Conservation (phyloP, 2,888 invertebrate genomes). For the Tenodera sinensis region DNA sequence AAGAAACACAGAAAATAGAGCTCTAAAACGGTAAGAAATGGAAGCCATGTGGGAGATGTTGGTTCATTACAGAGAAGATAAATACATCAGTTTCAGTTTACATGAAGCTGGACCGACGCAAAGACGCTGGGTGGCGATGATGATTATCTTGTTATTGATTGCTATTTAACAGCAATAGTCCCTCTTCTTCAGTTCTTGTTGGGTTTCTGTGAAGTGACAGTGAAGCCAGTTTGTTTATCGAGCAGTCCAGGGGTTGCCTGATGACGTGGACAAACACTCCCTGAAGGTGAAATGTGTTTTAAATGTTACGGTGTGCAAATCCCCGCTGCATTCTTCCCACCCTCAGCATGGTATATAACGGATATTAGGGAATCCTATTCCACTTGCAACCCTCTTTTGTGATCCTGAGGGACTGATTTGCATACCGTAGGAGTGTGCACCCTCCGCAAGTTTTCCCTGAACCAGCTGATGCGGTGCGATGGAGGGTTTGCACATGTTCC, state of each 20-base stretch:
- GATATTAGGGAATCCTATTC: constrained; percentile 4
- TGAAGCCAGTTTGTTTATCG: background rate
- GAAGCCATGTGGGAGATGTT: no score
- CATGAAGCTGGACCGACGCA: no score
- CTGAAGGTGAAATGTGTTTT: background rate
- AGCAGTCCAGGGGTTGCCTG: background rate
- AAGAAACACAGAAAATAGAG: no score
- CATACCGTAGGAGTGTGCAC: background rate
- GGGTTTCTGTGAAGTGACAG: background rate
- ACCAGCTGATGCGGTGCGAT: background rate
- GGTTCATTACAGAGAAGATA: no score
- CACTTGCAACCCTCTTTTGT: background rate
- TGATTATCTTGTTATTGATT: no score
- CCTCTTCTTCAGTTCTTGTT: background rate
- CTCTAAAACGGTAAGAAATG: no score
- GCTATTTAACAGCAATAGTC: background rate
- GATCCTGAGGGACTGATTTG: background rate
- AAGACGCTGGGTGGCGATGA: no score
- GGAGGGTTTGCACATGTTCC: background rate
- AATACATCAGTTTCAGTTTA: no score
- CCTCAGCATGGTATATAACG: background rate
- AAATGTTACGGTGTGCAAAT: background rate
- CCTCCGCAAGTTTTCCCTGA: background rate
- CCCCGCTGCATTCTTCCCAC: background rate
- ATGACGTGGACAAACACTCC: background rate